Evolutionary conservation across 2,888 invertebrate species (phyloP), one percentile per base, ranked within the genome.

Genomic region (Gymnocheta viridis): DNA sequence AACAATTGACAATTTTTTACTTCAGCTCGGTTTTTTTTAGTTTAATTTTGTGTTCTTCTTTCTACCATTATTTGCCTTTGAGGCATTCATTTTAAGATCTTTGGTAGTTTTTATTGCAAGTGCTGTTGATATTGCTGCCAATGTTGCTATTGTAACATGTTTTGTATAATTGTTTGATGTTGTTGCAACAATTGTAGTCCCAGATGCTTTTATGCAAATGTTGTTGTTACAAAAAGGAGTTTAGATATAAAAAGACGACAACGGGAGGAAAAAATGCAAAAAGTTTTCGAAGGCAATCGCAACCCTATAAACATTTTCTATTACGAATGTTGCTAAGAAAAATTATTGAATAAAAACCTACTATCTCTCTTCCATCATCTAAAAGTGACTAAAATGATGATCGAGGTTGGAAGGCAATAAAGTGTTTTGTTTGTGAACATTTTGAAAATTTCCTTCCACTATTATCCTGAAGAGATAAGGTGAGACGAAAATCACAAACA

Each of bases 1-100:
- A 88, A 88, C 89, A 88, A 89, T 89, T 89, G 89, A 62, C 84
- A 77, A 77, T 77, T 69, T 74, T 73, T 67, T 67, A 41, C 87
- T 88, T 88, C 87, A 10, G 58, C 41, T 19, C 44, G 17, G 32
- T n/a, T 47, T 22, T 1, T 67, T 27, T n/a, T 35, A 5, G 2
- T 41, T 58, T 14, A 32, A 24, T 35, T 10, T 22, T 35, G n/a
- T 38, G 5, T 22, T 27, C 29, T 27, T 70, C 49, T 27, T 41
- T 4, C 27, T 41, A 7, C 19, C 41, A 14, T 51, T 70, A 7
- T n/a, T 41, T 10, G 47, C 7, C n/a, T n/a, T 88, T 87, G 86
- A 74, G 76, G 66, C 87, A n/a, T n/a, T n/a, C 86, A 66, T 64
- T 85, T 72, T 27, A 9, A 54, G 14, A 32, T 70, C 70, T 72